A percentile compares a stretch with the other conserved stretches of the same genome.
Conservation (phyloP, 2,797 vertebrate genomes). For the Gymnodraco acuticeps region DNA sequence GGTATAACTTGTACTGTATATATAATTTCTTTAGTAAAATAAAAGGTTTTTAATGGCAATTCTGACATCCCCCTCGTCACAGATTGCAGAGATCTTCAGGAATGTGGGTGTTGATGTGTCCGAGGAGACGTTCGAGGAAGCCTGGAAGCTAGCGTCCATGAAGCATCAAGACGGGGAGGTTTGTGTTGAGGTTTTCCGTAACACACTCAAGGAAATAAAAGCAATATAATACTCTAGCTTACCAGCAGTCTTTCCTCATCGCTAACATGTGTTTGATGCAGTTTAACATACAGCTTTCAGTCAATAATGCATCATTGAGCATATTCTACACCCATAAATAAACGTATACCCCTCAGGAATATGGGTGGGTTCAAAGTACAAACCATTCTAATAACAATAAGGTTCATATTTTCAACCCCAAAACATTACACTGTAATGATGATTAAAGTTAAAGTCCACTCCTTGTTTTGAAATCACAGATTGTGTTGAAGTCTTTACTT, state of each 20-base stretch:
- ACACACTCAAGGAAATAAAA: constrained; percentile 84
- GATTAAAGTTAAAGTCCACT: neutral
- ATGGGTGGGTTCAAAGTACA: neutral
- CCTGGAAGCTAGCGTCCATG: constrained; percentile 87
- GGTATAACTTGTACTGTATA: neutral
- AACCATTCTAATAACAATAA: neutral
- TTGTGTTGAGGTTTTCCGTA: constrained; percentile 87
- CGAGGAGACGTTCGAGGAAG: constrained; percentile 87
- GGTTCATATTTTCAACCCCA: neutral
- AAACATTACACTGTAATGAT: no score
- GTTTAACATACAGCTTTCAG: neutral
- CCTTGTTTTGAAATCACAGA: neutral
- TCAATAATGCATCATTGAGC: neutral
- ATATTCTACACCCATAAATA: neutral
- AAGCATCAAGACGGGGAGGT: constrained; percentile 86
- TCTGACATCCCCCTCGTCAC: constrained; percentile 34
- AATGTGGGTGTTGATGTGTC: constrained; percentile 85
- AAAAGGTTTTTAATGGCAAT: neutral
- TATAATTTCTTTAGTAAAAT: neutral
- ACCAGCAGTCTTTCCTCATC: constrained; percentile 4
- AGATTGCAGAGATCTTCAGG: constrained; percentile 88
- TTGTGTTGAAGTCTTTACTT: neutral
- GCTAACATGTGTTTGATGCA: neutral
- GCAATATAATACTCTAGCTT: constrained; percentile 47
- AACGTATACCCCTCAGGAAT: neutral